A percentile compares a stretch with the other conserved stretches of the same genome.
These are phyloP conservation scores for Falco columbarius DNA, from an alignment of 2,797 vertebrate species.

Conservation along the genomic window DNA sequence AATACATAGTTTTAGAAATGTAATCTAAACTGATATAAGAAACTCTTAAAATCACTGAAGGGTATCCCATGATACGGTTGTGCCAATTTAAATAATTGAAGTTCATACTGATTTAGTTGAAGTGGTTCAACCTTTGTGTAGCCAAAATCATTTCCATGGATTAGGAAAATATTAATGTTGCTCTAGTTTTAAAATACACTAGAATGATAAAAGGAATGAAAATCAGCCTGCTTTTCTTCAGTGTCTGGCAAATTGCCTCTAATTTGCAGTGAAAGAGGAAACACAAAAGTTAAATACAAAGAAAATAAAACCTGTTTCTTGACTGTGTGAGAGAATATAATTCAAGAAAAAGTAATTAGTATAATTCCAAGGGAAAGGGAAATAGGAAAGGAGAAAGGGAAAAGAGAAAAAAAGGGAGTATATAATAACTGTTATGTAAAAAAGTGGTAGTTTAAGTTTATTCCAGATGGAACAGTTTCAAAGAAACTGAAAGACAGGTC, in stretches of 20 bases:
- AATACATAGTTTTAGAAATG: neutral
- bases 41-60: neutral
- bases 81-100: neutral
- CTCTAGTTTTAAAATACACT: neutral
- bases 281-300: neutral
- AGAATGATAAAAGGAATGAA: neutral
- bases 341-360: neutral
- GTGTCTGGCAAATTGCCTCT: neutral
- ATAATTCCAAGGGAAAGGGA: neutral
- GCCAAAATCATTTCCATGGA: neutral
- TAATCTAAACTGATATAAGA: neutral
- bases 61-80: neutral
- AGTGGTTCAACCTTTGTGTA: neutral
- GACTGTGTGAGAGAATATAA: neutral
- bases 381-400: neutral
- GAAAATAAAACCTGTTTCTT: neutral
- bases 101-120: neutral
- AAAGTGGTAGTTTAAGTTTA: neutral
- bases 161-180: neutral
- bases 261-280: neutral
- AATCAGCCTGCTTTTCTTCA: neutral
- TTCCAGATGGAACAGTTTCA: neutral
- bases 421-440: accelerated
- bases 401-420: neutral
- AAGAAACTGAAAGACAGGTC: neutral